Evolutionary conservation across 2,888 invertebrate species (phyloP), one percentile per base, ranked within the genome.

Genomic region (Pammene aurita): DNA sequence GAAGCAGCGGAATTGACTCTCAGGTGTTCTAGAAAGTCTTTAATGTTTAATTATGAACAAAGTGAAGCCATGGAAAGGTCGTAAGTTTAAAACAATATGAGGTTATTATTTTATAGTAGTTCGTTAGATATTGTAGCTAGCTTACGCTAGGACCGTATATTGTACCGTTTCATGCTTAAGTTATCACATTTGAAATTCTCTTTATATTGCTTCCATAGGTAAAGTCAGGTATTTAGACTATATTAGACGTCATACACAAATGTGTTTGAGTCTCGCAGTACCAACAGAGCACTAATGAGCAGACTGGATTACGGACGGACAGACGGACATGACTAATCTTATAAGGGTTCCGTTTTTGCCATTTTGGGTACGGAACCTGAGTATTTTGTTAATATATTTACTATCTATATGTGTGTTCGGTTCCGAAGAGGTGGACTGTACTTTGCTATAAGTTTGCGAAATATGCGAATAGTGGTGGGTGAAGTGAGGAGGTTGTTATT

Each of bases 31-130:
- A 50, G 9, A 38, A 10, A 62, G 13, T 62, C 16, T 61, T 61
- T 48, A 38, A 35, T 50, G 38, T 26, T 66, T 50, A 66, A 57
- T 57, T 50, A 57, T 50, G 57, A 41, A 50, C 41, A 48, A 18
- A 38, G 41, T 62, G 38, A 35, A 5, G 48, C 38, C 18, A 38
- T 41, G 41, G 50, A 41, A 41, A 52, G 62, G 41, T 60, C 35
- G 41, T 62, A 62, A 38, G 50, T 50, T n/a, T 41, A 10, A 48
- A 56, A 56, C 67, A 63, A 57, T 63, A 52, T 57, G 35, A 38
- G 42, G 18, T 38, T 44, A 68, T 57, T 68, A 68, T 63, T 63
- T 63, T 55, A 63, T 18, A 50, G 38, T 50, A 68, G 63, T 57
- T 63, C 18, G 42, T 52, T 52, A 52, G 38, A 58, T 64, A 63